These are phyloP conservation scores for Onychomys arenicola DNA, from an alignment of 2,797 vertebrate genomes.

Conservation along the genomic window DNA sequence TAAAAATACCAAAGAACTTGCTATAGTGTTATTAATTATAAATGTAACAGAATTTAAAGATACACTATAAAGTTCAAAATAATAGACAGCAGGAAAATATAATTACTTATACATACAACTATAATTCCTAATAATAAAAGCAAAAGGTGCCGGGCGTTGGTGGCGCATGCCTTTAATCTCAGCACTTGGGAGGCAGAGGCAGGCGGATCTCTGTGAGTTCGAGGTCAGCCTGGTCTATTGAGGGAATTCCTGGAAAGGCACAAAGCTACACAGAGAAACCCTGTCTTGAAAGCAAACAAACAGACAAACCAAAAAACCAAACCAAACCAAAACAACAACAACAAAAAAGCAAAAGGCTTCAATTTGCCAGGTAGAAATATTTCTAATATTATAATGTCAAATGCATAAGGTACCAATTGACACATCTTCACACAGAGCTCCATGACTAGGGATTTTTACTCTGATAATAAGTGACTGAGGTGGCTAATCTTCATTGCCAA, in stretches of 20 bases:
- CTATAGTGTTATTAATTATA: neutral
- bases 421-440: neutral
- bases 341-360: slow-evolving; percentile 1
- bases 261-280: no score
- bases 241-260: no score
- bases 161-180: no score
- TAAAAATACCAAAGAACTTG: neutral
- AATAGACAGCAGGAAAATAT: neutral
- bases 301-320: no score
- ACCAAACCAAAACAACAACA: no score
- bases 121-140: neutral
- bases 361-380: neutral
- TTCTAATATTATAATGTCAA: neutral
- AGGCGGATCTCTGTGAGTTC: no score
- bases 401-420: neutral
- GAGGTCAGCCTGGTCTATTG: no score
- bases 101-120: neutral
- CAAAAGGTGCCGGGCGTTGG: no score
- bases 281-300: no score
- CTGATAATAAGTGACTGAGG: neutral
- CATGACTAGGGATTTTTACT: neutral
- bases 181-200: no score
- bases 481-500: neutral
- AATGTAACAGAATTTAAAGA: neutral
- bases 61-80: neutral